Conservation (phyloP, 2,113 vertebrate species). For the Peromyscus leucopus region DNA sequence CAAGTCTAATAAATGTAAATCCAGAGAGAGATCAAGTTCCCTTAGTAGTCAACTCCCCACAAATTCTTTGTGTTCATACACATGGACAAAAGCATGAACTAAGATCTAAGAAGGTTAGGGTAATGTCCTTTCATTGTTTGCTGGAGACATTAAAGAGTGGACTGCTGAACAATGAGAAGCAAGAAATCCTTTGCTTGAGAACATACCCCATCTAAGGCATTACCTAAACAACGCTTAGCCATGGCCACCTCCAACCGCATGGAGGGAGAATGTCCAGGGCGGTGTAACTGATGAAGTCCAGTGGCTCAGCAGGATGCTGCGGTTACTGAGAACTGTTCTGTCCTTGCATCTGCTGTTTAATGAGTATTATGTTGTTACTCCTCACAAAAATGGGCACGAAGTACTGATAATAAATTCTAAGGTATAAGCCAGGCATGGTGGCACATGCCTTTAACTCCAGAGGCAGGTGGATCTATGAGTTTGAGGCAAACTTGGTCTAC, state of each 20-base stretch:
- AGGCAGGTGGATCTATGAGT: neutral
- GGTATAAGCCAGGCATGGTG: neutral
- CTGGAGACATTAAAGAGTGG: neutral
- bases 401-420: neutral
- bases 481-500: neutral
- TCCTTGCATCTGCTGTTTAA: neutral
- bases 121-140: neutral
- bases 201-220: neutral
- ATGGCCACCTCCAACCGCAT: fast-evolving
- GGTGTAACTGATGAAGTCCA: neutral
- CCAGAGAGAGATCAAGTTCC: neutral
- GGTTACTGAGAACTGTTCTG: neutral
- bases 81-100: neutral
- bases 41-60: neutral
- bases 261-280: neutral
- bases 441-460: neutral
- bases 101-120: neutral
- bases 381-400: neutral
- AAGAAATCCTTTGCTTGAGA: neutral
- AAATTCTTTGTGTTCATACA: neutral
- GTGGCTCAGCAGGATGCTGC: no score
- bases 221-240: neutral
- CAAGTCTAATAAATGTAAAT: neutral
- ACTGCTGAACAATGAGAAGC: neutral
- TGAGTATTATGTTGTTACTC: neutral